phyloP scores from a whole-genome alignment of 92 coral and sea anemone genomes.

The Epizoanthus rinbou region DNA sequence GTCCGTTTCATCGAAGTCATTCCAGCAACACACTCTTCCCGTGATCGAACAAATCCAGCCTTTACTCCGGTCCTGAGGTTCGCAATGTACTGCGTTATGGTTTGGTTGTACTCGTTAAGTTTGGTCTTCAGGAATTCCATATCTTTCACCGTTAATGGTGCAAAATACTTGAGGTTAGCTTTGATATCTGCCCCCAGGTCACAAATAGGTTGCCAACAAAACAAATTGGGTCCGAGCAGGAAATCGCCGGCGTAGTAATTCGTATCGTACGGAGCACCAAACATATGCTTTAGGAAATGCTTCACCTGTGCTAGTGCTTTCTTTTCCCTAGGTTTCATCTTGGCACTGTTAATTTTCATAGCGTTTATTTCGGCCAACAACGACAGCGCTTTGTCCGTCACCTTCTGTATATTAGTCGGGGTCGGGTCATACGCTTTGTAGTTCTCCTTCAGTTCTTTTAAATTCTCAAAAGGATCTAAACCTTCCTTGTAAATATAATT shows the following conservation, averaged over 20 bases:
- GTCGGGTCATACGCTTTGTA: slow-evolving; percentile 64
- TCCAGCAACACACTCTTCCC: slow-evolving; percentile 86
- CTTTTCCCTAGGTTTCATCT: slow-evolving; percentile 75
- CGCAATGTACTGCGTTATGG: slow-evolving; percentile 60
- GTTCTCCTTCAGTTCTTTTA: slow-evolving; percentile 28
- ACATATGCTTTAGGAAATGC: slow-evolving; percentile 69
- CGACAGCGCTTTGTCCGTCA: slow-evolving; percentile 63
- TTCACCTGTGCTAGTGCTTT: slow-evolving; percentile 72
- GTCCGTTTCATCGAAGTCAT: slow-evolving; percentile 53
- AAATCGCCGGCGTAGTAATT: slow-evolving; percentile 85
- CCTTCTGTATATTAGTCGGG: slow-evolving; percentile 55
- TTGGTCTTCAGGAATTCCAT: slow-evolving; percentile 48
- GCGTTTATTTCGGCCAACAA: slow-evolving; percentile 52
- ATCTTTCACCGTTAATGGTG: slow-evolving; percentile 57
- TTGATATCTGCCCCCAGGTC: slow-evolving; percentile 32
- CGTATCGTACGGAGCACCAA: slow-evolving; percentile 74
- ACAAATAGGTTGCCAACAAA: slow-evolving; percentile 86
- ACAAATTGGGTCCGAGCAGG: slow-evolving; percentile 82
- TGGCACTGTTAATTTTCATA: slow-evolving; percentile 22
- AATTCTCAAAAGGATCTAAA: slow-evolving; percentile 34
- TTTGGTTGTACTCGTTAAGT: slow-evolving; percentile 44
- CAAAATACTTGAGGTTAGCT: slow-evolving; percentile 42
- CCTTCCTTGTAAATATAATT: slow-evolving; percentile 41
- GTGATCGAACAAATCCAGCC: slow-evolving; percentile 90
- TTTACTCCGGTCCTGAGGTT: slow-evolving; percentile 74